Conservation (phyloP, 1,140 invertebrate species). For the Drosophila takahashii region DNA sequence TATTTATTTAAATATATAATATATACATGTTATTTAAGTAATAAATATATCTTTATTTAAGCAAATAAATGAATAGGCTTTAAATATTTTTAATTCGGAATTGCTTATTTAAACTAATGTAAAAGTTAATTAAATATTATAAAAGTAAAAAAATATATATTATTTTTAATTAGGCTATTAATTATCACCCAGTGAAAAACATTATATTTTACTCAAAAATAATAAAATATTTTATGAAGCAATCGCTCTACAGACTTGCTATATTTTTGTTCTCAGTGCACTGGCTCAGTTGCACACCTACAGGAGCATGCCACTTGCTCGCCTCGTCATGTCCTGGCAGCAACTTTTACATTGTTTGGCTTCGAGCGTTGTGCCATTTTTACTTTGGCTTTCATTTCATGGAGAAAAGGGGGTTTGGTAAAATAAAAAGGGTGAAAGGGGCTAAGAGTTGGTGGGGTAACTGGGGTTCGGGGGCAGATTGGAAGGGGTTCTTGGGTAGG, state of each 20-base stretch:
- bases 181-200: too few relatives aligned
- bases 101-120: too few relatives aligned
- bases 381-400: slow-evolving; percentile 53
- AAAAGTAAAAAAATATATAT: too few relatives aligned
- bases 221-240: too few relatives aligned
- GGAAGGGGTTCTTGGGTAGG: slow-evolving; percentile 15
- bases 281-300: slow-evolving; percentile 38
- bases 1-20: not conserved
- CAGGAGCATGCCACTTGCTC: slow-evolving; percentile 45
- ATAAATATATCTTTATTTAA: too few relatives aligned
- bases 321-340: slow-evolving; percentile 52
- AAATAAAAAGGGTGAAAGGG: not conserved
- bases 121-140: too few relatives aligned
- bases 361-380: slow-evolving; percentile 73
- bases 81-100: too few relatives aligned
- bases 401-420: not conserved
- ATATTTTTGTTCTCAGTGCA: not conserved
- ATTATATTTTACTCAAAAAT: too few relatives aligned
- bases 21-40: too few relatives aligned
- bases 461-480: not conserved
- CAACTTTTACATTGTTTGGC: slow-evolving; percentile 68
- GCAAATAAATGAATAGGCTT: too few relatives aligned
- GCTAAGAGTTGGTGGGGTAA: not conserved
- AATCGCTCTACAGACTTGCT: too few relatives aligned
- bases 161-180: too few relatives aligned